phyloP scores from a whole-genome alignment of 2,888 invertebrate species.

The Sympetrum striolatum region DNA sequence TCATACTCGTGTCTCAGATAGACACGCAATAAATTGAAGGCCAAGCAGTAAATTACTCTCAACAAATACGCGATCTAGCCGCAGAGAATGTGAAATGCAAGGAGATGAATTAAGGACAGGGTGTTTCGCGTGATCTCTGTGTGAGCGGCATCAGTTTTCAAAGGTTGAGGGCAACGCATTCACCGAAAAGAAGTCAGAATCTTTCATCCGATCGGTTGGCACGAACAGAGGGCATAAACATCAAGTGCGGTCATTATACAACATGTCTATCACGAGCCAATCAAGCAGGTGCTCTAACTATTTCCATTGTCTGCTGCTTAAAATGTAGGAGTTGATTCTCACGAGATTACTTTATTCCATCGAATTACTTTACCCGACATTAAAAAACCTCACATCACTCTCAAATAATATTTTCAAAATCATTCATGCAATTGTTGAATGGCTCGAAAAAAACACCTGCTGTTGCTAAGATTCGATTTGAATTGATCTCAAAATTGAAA shows the following conservation, averaged over 20 bases:
- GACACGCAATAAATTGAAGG: constrained; percentile 35
- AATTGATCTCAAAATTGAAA: too few relatives aligned
- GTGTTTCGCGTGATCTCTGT: not conserved
- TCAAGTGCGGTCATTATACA: not conserved
- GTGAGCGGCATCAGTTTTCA: not conserved
- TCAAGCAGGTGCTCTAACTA: not conserved
- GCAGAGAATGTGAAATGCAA: not conserved
- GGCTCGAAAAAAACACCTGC: too few relatives aligned
- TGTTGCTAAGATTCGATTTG: too few relatives aligned
- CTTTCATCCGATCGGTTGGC: not conserved
- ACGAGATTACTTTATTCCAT: too few relatives aligned
- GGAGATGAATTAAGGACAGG: not conserved
- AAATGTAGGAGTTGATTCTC: not conserved
- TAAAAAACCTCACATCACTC: too few relatives aligned
- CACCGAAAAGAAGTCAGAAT: not conserved
- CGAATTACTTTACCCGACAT: too few relatives aligned
- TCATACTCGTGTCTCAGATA: constrained; percentile 8
- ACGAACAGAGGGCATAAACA: not conserved
- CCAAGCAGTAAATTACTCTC: constrained; percentile 19
- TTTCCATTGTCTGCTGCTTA: not conserved
- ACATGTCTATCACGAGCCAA: not conserved
- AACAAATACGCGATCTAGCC: not conserved
- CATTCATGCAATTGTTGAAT: too few relatives aligned
- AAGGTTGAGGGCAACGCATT: constrained; percentile 4
- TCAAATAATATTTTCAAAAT: too few relatives aligned